Percentiles rank a stretch among this genome's conserved stretches.
phyloP scores from a whole-genome alignment of 2,888 invertebrate genomes.

The Catocala sponsa region DNA sequence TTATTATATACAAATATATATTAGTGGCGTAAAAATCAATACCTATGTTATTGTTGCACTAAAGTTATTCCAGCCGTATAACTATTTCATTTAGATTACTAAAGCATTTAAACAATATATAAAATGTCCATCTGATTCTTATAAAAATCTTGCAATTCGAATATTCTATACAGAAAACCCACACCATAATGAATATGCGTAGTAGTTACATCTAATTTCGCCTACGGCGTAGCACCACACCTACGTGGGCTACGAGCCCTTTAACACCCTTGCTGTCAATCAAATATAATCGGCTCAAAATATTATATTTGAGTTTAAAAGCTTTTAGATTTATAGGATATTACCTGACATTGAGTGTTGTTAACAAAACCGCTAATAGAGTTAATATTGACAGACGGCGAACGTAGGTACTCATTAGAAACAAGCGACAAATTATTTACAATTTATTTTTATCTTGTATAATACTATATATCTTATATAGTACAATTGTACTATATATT shows the following conservation, averaged over 20 bases:
- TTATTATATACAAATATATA: too few species aligned
- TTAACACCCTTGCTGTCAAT: background rate
- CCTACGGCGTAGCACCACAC: constrained; percentile 9
- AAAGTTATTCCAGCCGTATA: too few species aligned
- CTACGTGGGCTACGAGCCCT: background rate
- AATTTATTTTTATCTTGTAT: too few species aligned
- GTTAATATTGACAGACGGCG: background rate
- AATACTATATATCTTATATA: too few species aligned
- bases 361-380: constrained; percentile 4
- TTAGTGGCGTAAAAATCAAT: too few species aligned
- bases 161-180: too few species aligned
- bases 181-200: background rate
- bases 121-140: too few species aligned
- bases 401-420: background rate
- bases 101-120: too few species aligned
- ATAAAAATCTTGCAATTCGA: too few species aligned
- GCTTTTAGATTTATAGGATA: background rate
- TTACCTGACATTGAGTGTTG: background rate
- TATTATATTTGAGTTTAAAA: background rate
- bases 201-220: background rate
- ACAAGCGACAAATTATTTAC: background rate
- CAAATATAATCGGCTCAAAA: constrained; percentile 3
- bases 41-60: too few species aligned
- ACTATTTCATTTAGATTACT: too few species aligned
- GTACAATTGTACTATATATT: too few species aligned